Evolutionary conservation across 1,140 invertebrate species (phyloP).

Genomic region (Heliconius himera): DNA sequence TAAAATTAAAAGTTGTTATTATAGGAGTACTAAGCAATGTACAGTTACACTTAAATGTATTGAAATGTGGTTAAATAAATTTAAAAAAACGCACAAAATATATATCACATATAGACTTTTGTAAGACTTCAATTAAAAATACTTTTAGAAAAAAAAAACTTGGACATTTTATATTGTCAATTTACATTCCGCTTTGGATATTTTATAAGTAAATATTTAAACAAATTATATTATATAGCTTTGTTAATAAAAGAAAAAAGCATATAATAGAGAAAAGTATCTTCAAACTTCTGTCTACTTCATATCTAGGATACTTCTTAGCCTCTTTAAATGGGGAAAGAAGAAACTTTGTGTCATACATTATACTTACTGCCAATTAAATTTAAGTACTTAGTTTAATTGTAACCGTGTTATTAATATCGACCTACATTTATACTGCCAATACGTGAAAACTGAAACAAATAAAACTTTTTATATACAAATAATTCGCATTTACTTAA

Average conservation of each 20-base stretch:
- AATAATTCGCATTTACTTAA: background rate
- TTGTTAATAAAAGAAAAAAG: background rate
- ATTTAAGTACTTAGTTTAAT: slow-evolving; percentile 2
- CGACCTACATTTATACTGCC: background rate
- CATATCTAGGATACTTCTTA: background rate
- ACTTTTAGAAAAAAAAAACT: slow-evolving; percentile 1
- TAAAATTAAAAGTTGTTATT: background rate
- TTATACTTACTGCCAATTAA: slow-evolving; percentile 11
- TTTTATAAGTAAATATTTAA: slow-evolving; percentile 23
- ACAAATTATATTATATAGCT: slow-evolving; percentile 12
- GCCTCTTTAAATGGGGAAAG: background rate
- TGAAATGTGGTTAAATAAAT: background rate
- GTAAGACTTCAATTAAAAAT: background rate
- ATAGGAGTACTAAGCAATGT: background rate
- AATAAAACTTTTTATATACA: background rate
- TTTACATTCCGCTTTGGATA: slow-evolving; percentile 68
- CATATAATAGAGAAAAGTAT: background rate
- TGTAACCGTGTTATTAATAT: slow-evolving; percentile 7
- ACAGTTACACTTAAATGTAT: background rate
- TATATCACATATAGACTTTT: background rate
- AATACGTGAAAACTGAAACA: background rate
- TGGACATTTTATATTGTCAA: slow-evolving; percentile 38
- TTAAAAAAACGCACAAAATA: background rate
- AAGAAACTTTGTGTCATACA: slow-evolving; percentile 1
- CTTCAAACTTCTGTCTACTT: background rate